phyloP scores from a whole-genome alignment of 2,113 vertebrate species.

The Chascanopsetta lugubris region DNA sequence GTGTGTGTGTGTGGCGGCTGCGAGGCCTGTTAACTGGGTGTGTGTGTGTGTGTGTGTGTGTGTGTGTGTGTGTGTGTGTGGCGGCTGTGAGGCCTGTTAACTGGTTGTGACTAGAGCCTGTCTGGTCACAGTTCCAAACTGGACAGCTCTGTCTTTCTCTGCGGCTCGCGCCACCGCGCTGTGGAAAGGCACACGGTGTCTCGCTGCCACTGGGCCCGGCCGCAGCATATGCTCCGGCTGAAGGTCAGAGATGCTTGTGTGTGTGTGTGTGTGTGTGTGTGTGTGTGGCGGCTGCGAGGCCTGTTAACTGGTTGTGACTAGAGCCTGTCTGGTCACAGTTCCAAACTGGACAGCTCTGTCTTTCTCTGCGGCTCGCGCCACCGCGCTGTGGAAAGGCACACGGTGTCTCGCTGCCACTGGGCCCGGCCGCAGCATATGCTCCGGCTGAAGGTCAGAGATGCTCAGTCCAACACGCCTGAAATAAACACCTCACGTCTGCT shows the following conservation, averaged over 20 bases:
- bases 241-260: constrained; percentile 74
- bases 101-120: constrained; percentile 76
- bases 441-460: constrained; percentile 78
- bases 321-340: constrained; percentile 73
- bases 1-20: too few relatives aligned
- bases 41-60: too few relatives aligned
- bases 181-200: constrained; percentile 64
- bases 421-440: constrained; percentile 78
- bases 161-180: constrained; percentile 65
- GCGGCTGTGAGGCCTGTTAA: constrained; percentile 71
- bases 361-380: constrained; percentile 72
- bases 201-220: constrained; percentile 60
- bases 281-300: constrained; percentile 52
- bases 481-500: constrained; percentile 64
- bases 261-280: not conserved
- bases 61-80: too few relatives aligned
- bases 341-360: constrained; percentile 76
- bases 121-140: constrained; percentile 76
- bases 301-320: constrained; percentile 78
- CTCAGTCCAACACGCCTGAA: constrained; percentile 69
- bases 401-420: constrained; percentile 56
- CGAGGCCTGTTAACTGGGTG: too few relatives aligned
- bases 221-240: constrained; percentile 79
- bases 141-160: constrained; percentile 75
- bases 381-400: constrained; percentile 65